A percentile compares a stretch with the other conserved stretches of the same genome.
phyloP scores from a whole-genome alignment of 2,888 invertebrate genomes.

The Hyalella azteca region DNA sequence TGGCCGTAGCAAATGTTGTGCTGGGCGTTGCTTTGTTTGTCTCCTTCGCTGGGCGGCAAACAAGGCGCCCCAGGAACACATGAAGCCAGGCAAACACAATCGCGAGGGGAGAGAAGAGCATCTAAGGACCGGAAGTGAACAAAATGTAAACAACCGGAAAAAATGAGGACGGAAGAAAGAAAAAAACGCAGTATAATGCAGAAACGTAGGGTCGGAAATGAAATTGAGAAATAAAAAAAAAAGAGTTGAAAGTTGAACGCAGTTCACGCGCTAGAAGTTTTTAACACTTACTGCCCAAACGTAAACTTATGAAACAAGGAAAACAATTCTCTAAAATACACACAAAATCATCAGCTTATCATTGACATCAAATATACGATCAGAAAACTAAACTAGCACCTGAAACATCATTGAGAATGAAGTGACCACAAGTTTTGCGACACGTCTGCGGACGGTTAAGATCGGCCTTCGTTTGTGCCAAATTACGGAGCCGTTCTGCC shows the following conservation, averaged over 20 bases:
- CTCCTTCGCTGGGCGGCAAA: constrained; percentile 24
- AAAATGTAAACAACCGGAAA: neutral
- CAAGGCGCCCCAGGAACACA: neutral
- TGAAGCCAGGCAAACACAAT: constrained; percentile 16
- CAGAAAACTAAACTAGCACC: too few species aligned
- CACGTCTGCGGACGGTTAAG: too few species aligned
- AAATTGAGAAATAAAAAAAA: neutral
- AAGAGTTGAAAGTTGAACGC: neutral
- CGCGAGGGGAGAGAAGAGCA: neutral
- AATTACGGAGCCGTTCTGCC: too few species aligned
- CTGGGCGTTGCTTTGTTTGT: constrained; percentile 34
- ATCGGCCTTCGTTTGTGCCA: too few species aligned
- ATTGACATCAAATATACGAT: too few species aligned
- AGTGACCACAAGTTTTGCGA: too few species aligned
- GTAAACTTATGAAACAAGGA: too few species aligned
- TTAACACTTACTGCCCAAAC: neutral
- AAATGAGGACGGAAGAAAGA: neutral
- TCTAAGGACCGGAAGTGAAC: neutral
- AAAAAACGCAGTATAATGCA: neutral
- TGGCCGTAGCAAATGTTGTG: constrained; percentile 29
- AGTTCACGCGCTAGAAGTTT: neutral
- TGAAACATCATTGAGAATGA: too few species aligned
- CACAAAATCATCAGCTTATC: too few species aligned
- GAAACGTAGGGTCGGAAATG: neutral
- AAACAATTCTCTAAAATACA: too few species aligned